Evolutionary conservation across 2,797 vertebrate species (phyloP), one percentile per base, ranked within the genome.

Genomic region (Yasuhikotakia modesta): DNA sequence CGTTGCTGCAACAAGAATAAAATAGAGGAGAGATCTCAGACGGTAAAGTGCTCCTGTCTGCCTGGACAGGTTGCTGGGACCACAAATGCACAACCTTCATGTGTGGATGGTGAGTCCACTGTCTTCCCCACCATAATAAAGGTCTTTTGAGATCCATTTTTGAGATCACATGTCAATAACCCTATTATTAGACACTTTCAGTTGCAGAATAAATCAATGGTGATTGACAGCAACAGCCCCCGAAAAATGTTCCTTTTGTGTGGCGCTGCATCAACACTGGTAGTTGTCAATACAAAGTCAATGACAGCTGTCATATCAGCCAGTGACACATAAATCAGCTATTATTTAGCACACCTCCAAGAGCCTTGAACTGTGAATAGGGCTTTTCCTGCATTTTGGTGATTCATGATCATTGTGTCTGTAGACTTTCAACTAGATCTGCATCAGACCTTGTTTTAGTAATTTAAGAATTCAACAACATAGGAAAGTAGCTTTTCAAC

Each of bases 1-100:
- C 94, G 96, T 1, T 98, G 97, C 91, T 99, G 96, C 92, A 99
- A 98, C 84, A 98, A 93, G 91, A 97, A 97, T 90, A 94, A 94
- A 55, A 96, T 98, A 65, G 96, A 99, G 85, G 96, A 99, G 82
- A 92, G 95, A 16, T 98, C 96, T 0, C 96, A 98, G 78, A 99
- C 96, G 0, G 96, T 98, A 84, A 99, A 97, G 90, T 99, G 97
- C 64, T 98, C 97, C 48, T 99, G 97, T 87, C 94, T 98, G 87
- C 94, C 95, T 0, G 97, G 97, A 19, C 96, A 99, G 89, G 97
- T 98, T 60, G 97, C 97, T 0, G 97, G 97, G 14, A 99, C 97
- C 0, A 98, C 96, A 0, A 90, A 94, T 61, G 94, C 95, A 0
- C 90, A 92, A 85, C 96, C 97, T 83, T 99, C 96, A 16, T 99